Evolutionary conservation across 1,140 invertebrate species (phyloP), one percentile per base, ranked within the genome.

Genomic region (Drosophila nigrodunni): DNA sequence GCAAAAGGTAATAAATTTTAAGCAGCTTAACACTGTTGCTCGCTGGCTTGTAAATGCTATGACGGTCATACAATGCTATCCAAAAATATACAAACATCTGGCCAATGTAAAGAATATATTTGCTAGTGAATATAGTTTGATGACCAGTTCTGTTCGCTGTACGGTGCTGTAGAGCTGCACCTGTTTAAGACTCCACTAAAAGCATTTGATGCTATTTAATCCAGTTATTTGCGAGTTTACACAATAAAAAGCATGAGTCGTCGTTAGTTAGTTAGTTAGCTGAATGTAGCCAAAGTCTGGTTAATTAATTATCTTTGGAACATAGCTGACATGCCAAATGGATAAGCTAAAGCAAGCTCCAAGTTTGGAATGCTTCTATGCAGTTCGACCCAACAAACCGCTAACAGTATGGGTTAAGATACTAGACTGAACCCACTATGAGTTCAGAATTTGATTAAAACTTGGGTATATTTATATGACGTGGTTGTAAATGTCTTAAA

Each of bases 1-100:
- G 85, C 85, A 89, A 89, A 88, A 87, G 80, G 82, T 91, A 90
- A 91, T 91, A 91, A 91, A 91, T 91, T 91, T 91, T 91, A 91
- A 91, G 90, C 77, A 91, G 90, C 90, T 91, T 91, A 91, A 82
- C 86, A 91, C 86, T 91, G 89, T 87, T 91, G 85, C 85, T 85
- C 85, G 77, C 85, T 89, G 78, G 85, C 85, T 88, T 88, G 82
- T 87, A 79, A 87, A 86, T 82, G 74, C 61, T 83, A 66, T 65
- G 61, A 65, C 62, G 64, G 47, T 55, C 64, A 68, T 47, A 85
- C 81, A 85, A 44, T 74, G 67, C 64, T 55, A 55, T 39, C 43
- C 69, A 37, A n/a, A 60, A 71, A 65, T 55, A 60, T 80, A 65
- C 10, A 69, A 43, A 30, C 81, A 57, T 50, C 15, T 60, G 44